phyloP scores from a whole-genome alignment of 1,140 invertebrate species.

The Hypsibius dujardini region DNA sequence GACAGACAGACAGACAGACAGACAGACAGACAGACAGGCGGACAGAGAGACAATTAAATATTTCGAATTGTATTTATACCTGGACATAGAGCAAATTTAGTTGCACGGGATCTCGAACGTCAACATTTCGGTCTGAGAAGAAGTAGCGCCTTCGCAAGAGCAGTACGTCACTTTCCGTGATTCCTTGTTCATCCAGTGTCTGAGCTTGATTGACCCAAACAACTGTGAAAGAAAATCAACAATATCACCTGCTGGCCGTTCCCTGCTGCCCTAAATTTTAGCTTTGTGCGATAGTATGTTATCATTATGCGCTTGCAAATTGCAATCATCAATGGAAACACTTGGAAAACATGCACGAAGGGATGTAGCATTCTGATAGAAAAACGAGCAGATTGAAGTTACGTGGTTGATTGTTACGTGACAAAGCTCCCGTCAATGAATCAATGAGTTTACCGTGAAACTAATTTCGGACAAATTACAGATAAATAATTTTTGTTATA shows the following conservation, averaged over 20 bases:
- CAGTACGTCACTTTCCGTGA: conserved; percentile 76
- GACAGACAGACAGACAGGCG: no score
- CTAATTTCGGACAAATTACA: no score
- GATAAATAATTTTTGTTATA: no score
- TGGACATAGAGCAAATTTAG: conserved; percentile 90
- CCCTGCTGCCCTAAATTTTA: not conserved
- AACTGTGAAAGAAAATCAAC: conserved; percentile 49
- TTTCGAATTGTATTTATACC: conserved; percentile 36
- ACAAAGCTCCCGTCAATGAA: no score
- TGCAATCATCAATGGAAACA: not conserved
- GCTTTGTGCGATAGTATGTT: not conserved
- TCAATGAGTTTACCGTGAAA: no score
- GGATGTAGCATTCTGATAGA: no score
- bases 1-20: not conserved
- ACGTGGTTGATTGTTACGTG: no score
- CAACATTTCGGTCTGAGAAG: conserved; percentile 97
- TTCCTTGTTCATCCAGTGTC: conserved; percentile 87
- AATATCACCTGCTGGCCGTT: no score
- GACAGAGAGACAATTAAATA: no score
- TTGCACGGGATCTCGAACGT: conserved; percentile 92
- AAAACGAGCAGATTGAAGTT: no score
- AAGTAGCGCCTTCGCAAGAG: conserved; percentile 85
- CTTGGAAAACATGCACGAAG: no score
- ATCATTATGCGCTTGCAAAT: not conserved
- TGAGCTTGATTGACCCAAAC: conserved; percentile 96